Conservation (phyloP, 1,140 invertebrate species). For the Achroia grisella region DNA sequence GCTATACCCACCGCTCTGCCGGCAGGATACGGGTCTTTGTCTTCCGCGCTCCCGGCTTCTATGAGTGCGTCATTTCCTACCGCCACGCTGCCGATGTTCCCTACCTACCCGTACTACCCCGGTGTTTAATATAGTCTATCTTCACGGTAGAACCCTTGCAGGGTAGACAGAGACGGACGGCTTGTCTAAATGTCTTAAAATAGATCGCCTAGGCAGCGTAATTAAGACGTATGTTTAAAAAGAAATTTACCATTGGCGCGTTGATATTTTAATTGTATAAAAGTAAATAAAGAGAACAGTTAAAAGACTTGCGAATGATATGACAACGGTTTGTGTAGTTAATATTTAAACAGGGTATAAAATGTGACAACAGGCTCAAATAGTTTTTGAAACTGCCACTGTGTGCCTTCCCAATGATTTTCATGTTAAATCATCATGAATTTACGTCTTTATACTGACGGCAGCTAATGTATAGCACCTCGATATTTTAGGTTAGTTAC, state of each 20-base stretch:
- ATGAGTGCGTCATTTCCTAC: constrained; percentile 19
- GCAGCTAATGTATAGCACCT: constrained; percentile 6
- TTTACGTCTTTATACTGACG: constrained; percentile 5
- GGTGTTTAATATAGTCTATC: constrained; percentile 56
- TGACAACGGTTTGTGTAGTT: neutral
- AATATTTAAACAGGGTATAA: constrained; percentile 52
- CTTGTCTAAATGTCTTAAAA: constrained; percentile 1
- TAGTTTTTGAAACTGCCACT: constrained; percentile 8
- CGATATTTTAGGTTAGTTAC: constrained; percentile 14
- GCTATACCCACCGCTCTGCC: constrained; percentile 37
- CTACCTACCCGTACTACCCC: constrained; percentile 56
- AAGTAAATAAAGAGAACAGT: no score
- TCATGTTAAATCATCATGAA: constrained; percentile 1
- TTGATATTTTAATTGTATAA: no score
- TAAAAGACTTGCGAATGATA: no score
- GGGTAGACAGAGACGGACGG: no score
- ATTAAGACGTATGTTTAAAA: neutral
- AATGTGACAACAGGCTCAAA: constrained; percentile 60
- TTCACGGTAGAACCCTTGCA: neutral
- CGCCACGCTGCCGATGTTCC: constrained; percentile 44
- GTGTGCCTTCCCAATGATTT: constrained; percentile 29
- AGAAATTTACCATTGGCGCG: no score
- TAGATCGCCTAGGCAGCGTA: neutral
- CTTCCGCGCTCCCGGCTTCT: constrained; percentile 31
- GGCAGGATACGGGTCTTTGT: constrained; percentile 38